Evolutionary conservation across 2,113 vertebrate genomes (phyloP), one percentile per base, ranked within the genome.

Genomic region (Brachyhypopomus occidentalis): DNA sequence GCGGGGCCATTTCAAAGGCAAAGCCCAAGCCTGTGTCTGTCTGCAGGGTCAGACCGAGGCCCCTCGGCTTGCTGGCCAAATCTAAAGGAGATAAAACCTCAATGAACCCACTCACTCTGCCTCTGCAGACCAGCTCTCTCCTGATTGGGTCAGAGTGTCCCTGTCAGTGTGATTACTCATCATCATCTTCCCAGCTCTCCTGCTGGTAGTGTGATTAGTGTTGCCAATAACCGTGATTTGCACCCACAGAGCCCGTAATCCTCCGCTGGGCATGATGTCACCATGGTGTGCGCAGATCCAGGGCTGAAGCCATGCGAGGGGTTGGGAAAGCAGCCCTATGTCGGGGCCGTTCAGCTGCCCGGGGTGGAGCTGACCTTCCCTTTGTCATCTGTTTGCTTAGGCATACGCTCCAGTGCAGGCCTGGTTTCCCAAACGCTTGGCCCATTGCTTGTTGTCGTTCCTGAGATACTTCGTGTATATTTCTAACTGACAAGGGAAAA

Each of bases 211-310:
- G 30, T 69, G 34, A 25, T 78, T 79, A 74, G 77, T 38, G 25
- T 12, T 23, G 25, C 25, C 41, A 38, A 30, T 58, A 41, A 71
- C 27, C 20, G 71, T 72, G 72, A 79, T 84, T 84, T 71, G 62
- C 52, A 58, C 82, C 52, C 64, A 81, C 55, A 36, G 30, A 80
- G 70, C 38, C 78, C 22, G 17, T 81, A 78, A 84, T 86, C 52
- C 66, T 74, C 36, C 19, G 17, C 12, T 45, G 72, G 66, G 64
- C 72, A 79, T 84, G 85, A 83, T 79, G 79, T 84, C 84, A 81
- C 38, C 6, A 19, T 4, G 36, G 52, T 78, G 34, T 73, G 45
- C 48, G 63, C 70, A 22, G 41, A 66, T 20, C 22, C 19, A 22
- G 60, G 69, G 76, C 82, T 77, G 72, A 79, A 45, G 17, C 27